Percentiles rank a stretch among this genome's conserved stretches.
phyloP scores from a whole-genome alignment of 2,113 vertebrate genomes.

The Nesospiza acunhae region DNA sequence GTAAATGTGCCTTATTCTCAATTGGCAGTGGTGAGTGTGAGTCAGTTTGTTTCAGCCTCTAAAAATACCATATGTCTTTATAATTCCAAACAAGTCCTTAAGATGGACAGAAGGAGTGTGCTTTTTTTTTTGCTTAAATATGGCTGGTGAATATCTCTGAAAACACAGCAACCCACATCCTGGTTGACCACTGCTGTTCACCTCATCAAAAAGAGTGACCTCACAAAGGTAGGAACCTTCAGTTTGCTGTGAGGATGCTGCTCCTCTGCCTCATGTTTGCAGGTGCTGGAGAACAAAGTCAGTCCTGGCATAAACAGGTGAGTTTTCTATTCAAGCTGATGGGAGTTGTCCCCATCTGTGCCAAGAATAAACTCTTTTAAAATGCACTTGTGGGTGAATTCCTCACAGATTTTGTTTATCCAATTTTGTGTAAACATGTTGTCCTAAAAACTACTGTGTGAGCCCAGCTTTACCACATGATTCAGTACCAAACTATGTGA shows the following conservation, averaged over 20 bases:
- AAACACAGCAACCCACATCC: background rate
- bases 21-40: slow-evolving; percentile 57
- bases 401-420: slow-evolving; percentile 30
- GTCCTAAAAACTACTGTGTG: background rate
- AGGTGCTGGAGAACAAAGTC: background rate
- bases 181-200: background rate
- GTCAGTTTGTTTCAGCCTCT: slow-evolving; percentile 69
- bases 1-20: slow-evolving; percentile 63
- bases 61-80: slow-evolving; percentile 65
- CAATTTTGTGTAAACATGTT: background rate
- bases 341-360: background rate
- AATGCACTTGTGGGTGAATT: background rate
- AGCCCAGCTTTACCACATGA: background rate
- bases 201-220: background rate
- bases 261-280: background rate
- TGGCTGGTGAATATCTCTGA: background rate
- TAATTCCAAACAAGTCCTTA: slow-evolving; percentile 51
- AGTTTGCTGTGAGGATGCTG: background rate
- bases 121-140: background rate
- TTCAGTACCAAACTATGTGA: slow-evolving; percentile 10
- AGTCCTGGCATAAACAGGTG: slow-evolving; percentile 35
- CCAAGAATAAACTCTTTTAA: background rate
- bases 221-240: background rate
- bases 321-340: slow-evolving; percentile 2
- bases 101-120: slow-evolving; percentile 20